phyloP scores from a whole-genome alignment of 2,888 invertebrate genomes.

The Torymus texanus region DNA sequence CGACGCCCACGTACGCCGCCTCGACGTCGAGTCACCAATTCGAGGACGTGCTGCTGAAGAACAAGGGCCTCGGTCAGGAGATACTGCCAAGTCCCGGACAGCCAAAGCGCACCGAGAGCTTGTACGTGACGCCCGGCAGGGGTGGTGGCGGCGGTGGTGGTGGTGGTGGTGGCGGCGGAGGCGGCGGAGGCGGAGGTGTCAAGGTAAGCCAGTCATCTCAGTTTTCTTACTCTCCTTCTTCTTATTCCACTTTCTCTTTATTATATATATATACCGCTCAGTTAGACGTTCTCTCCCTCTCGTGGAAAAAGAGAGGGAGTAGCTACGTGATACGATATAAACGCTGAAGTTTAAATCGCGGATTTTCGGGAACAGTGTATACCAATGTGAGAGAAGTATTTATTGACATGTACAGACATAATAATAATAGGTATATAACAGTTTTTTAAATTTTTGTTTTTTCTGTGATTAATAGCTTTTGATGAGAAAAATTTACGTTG shows the following conservation, averaged over 20 bases:
- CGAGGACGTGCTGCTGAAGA: slow-evolving; percentile 88
- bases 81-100: slow-evolving; percentile 91
- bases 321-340: too few relatives aligned
- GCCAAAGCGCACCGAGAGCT: slow-evolving; percentile 93
- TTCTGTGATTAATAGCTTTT: slow-evolving; percentile 16
- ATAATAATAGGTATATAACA: slow-evolving; percentile 1
- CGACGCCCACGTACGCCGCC: slow-evolving; percentile 77
- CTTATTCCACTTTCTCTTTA: slow-evolving; percentile 7
- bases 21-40: slow-evolving; percentile 81
- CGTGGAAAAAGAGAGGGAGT: too few relatives aligned
- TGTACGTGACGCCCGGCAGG: slow-evolving; percentile 79
- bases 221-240: background rate
- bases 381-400: too few relatives aligned
- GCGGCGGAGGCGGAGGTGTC: slow-evolving; percentile 74
- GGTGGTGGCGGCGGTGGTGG: slow-evolving; percentile 60
- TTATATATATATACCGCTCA: background rate
- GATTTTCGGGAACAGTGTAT: too few relatives aligned
- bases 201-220: slow-evolving; percentile 45
- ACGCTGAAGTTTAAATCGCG: too few relatives aligned
- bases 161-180: slow-evolving; percentile 63
- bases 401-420: too few relatives aligned
- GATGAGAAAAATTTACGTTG: background rate
- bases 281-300: background rate
- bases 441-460: background rate
- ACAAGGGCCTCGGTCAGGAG: slow-evolving; percentile 89